Conservation (phyloP, 2,797 vertebrate genomes). For the Hozukius guyotensis region DNA sequence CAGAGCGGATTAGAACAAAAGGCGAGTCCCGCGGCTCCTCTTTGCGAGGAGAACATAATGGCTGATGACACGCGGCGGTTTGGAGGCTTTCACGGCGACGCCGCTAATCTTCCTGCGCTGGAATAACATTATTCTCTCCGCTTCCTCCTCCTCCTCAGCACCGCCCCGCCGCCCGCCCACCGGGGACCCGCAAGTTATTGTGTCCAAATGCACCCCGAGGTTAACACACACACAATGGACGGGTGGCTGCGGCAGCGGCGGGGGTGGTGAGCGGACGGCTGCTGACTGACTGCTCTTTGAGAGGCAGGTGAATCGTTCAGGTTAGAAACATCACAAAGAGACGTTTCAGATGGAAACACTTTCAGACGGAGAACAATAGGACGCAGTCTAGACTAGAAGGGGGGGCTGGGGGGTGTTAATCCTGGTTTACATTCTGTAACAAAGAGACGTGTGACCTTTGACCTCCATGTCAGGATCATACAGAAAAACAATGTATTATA, state of each 20-base stretch:
- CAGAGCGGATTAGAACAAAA: constrained; percentile 52
- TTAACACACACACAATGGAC: constrained; percentile 27
- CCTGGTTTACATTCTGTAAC: constrained; percentile 24
- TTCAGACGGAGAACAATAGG: background rate
- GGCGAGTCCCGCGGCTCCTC: constrained; percentile 39
- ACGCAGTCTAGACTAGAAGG: background rate
- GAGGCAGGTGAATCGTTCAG: too few species aligned
- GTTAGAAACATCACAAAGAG: background rate
- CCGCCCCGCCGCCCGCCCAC: background rate
- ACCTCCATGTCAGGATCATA: background rate
- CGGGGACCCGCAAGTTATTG: constrained; percentile 38
- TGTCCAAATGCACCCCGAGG: constrained; percentile 37
- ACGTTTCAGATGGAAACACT: background rate
- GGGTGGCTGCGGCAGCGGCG: too few species aligned
- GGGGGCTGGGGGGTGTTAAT: background rate
- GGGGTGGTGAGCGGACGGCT: too few species aligned
- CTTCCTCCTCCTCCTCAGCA: constrained; percentile 18
- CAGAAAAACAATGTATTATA: background rate
- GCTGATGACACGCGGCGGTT: constrained; percentile 54
- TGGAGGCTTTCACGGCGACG: constrained; percentile 46
- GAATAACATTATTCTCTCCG: constrained; percentile 45
- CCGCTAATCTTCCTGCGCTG: constrained; percentile 50
- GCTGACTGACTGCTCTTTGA: too few species aligned
- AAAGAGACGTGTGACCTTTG: constrained; percentile 22
- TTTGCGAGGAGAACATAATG: constrained; percentile 49